Percentiles rank a stretch among this genome's conserved stretches.
phyloP scores from a whole-genome alignment of 2,797 vertebrate species.

The Premnoplex brunnescens region DNA sequence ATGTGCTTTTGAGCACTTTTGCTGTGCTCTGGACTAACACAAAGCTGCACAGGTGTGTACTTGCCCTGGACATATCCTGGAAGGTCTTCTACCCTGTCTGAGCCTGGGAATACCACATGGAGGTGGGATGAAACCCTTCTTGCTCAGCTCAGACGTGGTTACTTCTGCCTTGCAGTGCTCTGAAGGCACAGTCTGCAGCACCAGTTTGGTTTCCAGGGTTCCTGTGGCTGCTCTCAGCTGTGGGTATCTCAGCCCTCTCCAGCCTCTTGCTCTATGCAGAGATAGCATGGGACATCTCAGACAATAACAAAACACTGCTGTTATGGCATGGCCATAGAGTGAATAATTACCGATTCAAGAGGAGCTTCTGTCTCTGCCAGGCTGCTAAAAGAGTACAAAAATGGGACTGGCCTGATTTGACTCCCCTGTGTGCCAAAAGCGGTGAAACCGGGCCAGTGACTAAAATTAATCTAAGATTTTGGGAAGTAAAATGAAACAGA shows the following conservation, averaged over 20 bases:
- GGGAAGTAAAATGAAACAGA: constrained; percentile 24
- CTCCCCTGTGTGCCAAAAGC: not conserved
- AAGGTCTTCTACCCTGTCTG: not conserved
- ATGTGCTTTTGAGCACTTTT: not conserved
- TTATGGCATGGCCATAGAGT: not conserved
- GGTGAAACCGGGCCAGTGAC: not conserved
- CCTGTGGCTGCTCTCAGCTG: not conserved
- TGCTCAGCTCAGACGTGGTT: accelerated
- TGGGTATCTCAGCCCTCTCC: not conserved
- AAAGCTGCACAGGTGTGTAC: not conserved
- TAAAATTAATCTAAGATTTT: constrained; percentile 18
- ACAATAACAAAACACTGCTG: not conserved
- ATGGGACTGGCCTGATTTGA: not conserved
- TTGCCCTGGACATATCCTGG: not conserved
- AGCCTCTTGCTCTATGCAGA: not conserved
- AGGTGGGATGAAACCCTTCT: not conserved
- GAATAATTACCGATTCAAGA: not conserved
- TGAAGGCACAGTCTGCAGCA: not conserved
- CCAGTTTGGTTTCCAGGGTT: not conserved
- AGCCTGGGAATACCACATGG: not conserved
- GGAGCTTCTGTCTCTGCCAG: not conserved
- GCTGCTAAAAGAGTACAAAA: not conserved
- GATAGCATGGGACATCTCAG: not conserved
- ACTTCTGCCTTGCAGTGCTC: not conserved
- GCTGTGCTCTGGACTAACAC: not conserved